Percentiles rank a stretch among this genome's conserved stretches.
phyloP scores from a whole-genome alignment of 2,113 vertebrate species.

The Gopherus flavomarginatus region DNA sequence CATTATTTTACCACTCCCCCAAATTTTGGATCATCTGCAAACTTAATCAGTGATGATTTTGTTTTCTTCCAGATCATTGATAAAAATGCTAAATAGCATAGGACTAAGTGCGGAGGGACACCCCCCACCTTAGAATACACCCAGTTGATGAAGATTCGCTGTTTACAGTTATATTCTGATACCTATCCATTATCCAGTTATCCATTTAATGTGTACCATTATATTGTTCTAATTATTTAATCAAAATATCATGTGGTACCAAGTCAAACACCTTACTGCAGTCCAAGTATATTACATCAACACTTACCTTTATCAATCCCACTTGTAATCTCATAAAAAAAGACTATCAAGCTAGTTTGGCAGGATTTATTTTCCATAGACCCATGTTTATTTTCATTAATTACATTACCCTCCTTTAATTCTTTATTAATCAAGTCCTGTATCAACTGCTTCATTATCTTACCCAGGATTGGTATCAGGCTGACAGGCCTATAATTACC shows the following conservation, averaged over 20 bases:
- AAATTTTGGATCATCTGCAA: too few relatives aligned
- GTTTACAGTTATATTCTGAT: neutral
- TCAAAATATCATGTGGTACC: neutral
- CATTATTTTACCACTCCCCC: too few relatives aligned
- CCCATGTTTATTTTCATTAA: too few relatives aligned
- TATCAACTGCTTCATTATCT: neutral
- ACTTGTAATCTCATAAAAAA: neutral
- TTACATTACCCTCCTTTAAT: neutral
- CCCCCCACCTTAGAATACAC: too few relatives aligned
- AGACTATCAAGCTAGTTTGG: neutral
- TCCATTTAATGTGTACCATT: neutral
- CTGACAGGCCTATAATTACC: neutral
- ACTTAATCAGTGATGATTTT: too few relatives aligned
- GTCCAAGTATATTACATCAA: neutral
- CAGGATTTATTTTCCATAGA: neutral
- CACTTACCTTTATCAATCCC: neutral
- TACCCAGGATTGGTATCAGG: neutral
- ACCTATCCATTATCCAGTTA: neutral
- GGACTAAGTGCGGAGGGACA: too few relatives aligned
- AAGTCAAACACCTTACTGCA: neutral
- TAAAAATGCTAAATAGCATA: too few relatives aligned
- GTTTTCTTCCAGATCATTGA: too few relatives aligned
- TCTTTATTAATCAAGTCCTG: neutral
- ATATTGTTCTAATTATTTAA: neutral
- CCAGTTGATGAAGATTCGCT: neutral